These are phyloP conservation scores for Dryocosmus kuriphilus DNA, from an alignment of 2,888 invertebrate species.

Conservation along the genomic window DNA sequence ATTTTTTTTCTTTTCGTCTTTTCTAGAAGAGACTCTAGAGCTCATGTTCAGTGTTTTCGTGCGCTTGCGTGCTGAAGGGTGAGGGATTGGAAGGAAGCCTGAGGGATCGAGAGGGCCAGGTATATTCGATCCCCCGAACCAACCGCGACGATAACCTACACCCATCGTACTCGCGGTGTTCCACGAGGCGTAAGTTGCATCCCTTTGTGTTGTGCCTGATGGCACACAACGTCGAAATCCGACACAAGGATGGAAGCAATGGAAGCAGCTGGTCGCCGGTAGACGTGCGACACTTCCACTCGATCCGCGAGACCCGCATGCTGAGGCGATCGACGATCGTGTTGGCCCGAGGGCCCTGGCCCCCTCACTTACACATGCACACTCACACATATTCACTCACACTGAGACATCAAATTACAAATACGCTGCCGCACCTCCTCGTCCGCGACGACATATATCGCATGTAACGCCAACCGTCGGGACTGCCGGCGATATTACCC, in stretches of 20 bases:
- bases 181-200: constrained; percentile 55
- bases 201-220: constrained; percentile 50
- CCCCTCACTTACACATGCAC: constrained; percentile 21
- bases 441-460: constrained; percentile 39
- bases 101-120: constrained; percentile 43
- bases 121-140: constrained; percentile 41
- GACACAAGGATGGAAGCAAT: constrained; percentile 48
- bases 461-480: constrained; percentile 36
- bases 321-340: constrained; percentile 53
- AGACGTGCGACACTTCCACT: constrained; percentile 54
- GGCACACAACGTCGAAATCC: constrained; percentile 48
- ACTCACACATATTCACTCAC: constrained; percentile 24
- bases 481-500: constrained; percentile 37
- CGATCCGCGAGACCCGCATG: constrained; percentile 56
- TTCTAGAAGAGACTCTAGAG: neutral
- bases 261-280: constrained; percentile 56
- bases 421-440: constrained; percentile 36
- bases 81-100: constrained; percentile 36
- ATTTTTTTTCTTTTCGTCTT: neutral
- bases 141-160: constrained; percentile 49
- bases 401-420: constrained; percentile 26
- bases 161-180: constrained; percentile 48
- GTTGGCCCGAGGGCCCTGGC: constrained; percentile 32
- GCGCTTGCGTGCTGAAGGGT: constrained; percentile 38
- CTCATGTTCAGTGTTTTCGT: constrained; percentile 20